phyloP scores from a whole-genome alignment of 2,888 invertebrate genomes.

The Drosophila eohydei region DNA sequence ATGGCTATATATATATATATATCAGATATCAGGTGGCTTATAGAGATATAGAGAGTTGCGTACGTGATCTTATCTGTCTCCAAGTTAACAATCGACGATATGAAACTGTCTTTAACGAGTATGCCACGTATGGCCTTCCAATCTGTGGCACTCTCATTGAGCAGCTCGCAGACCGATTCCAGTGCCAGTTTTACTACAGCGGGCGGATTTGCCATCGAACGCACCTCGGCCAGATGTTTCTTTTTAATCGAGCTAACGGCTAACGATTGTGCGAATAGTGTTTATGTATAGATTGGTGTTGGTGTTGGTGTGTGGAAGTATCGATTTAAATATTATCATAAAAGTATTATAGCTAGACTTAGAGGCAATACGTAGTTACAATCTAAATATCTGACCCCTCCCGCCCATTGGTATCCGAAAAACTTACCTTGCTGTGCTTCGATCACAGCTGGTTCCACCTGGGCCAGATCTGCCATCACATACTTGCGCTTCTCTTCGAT shows the following conservation, averaged over 20 bases:
- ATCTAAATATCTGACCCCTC: conserved; percentile 6
- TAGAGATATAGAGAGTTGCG: conserved; percentile 66
- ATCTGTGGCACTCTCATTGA: conserved; percentile 95
- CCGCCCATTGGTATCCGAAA: conserved; percentile 39
- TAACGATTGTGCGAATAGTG: conserved; percentile 76
- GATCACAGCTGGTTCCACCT: conserved; percentile 99
- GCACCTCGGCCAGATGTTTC: conserved; percentile 96
- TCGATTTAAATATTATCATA: conserved; percentile 42
- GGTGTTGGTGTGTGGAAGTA: conserved; percentile 33
- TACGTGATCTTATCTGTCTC: conserved; percentile 97
- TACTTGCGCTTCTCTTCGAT: conserved; percentile 97
- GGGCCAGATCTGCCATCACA: conserved; percentile 98
- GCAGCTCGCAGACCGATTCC: conserved; percentile 96
- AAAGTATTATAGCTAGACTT: conserved; percentile 36
- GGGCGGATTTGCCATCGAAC: conserved; percentile 97
- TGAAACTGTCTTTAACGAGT: conserved; percentile 98
- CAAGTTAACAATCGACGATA: conserved; percentile 97
- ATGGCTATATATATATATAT: conserved; percentile 16
- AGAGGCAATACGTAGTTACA: conserved; percentile 21
- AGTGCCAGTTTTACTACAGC: conserved; percentile 96
- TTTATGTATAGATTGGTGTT: conserved; percentile 19
- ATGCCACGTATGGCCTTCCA: conserved; percentile 97
- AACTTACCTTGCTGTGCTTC: conserved; percentile 97
- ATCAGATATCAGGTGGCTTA: conserved; percentile 26
- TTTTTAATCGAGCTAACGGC: conserved; percentile 98